A percentile compares a stretch with the other conserved stretches of the same genome.
phyloP scores from a whole-genome alignment of 2,113 vertebrate species.

The Amphiprion ocellaris region DNA sequence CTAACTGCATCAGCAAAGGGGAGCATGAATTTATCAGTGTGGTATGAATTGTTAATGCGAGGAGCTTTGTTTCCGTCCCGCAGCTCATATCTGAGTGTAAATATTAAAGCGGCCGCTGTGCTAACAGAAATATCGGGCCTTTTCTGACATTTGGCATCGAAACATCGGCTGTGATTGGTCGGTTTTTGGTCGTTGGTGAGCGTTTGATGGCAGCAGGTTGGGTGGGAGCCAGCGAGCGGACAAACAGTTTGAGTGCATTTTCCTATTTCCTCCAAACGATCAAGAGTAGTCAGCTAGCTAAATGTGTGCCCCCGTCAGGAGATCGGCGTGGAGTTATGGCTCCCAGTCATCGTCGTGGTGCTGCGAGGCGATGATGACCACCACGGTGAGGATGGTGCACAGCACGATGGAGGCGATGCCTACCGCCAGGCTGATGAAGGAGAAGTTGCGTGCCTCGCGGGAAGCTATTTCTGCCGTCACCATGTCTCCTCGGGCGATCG shows the following conservation, averaged over 20 bases:
- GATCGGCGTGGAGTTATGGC: conserved; percentile 76
- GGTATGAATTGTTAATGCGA: conserved; percentile 56
- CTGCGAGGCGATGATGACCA: conserved; percentile 96
- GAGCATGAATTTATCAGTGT: conserved; percentile 49
- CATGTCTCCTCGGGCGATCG: conserved; percentile 92
- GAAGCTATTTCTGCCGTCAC: conserved; percentile 95
- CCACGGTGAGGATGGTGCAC: conserved; percentile 95
- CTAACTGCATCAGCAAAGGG: conserved; percentile 24
- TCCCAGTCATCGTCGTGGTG: conserved; percentile 96
- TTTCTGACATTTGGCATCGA: conserved; percentile 47
- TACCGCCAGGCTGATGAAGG: conserved; percentile 95
- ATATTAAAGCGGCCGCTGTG: conserved; percentile 43
- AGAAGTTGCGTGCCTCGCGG: conserved; percentile 94
- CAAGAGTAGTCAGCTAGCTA: conserved; percentile 53
- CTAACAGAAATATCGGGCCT: conserved; percentile 48
- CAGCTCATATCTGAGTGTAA: conserved; percentile 55
- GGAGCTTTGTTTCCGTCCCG: conserved; percentile 47
- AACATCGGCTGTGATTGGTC: conserved; percentile 38
- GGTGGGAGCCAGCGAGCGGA: conserved; percentile 57
- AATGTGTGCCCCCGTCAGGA: conserved; percentile 32
- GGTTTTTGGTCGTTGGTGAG: conserved; percentile 50
- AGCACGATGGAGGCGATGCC: conserved; percentile 95
- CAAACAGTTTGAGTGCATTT: conserved; percentile 62
- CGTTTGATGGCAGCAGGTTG: conserved; percentile 57
- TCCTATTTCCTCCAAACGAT: conserved; percentile 51